Evolutionary conservation across 2,113 vertebrate species (phyloP).

Genomic region (Sorex fumeus): DNA sequence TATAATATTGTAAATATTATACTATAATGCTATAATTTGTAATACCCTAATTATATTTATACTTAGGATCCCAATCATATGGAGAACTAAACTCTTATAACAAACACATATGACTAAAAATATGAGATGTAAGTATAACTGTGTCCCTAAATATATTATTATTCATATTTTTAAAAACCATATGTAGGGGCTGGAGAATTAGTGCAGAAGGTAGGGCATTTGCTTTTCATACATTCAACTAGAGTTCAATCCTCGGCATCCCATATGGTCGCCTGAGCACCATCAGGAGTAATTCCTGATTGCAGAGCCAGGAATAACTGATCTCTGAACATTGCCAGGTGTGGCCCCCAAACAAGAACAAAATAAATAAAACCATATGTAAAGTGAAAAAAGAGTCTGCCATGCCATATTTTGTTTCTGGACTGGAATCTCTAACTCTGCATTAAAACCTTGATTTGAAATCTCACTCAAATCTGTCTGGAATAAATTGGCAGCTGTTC

Average conservation of each 20-base stretch:
- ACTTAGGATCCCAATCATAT: neutral
- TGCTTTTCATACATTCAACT: too few species aligned
- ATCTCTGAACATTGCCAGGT: too few species aligned
- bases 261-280: too few species aligned
- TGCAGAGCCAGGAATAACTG: too few species aligned
- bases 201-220: too few species aligned
- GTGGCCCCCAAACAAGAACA: too few species aligned
- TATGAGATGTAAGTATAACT: neutral
- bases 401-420: constrained; percentile 44
- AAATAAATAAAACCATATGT: too few species aligned
- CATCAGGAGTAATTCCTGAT: too few species aligned
- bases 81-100: neutral
- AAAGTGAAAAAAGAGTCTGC: neutral
- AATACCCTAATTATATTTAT: too few species aligned
- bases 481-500: constrained; percentile 53
- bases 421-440: constrained; percentile 33
- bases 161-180: constrained; percentile 29
- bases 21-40: too few species aligned
- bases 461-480: constrained; percentile 58
- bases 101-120: neutral
- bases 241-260: too few species aligned
- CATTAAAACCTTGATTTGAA: constrained; percentile 54
- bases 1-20: too few species aligned
- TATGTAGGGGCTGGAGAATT: neutral
- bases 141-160: neutral